Conservation (phyloP, 2,797 vertebrate species). For the Squalus acanthias region DNA sequence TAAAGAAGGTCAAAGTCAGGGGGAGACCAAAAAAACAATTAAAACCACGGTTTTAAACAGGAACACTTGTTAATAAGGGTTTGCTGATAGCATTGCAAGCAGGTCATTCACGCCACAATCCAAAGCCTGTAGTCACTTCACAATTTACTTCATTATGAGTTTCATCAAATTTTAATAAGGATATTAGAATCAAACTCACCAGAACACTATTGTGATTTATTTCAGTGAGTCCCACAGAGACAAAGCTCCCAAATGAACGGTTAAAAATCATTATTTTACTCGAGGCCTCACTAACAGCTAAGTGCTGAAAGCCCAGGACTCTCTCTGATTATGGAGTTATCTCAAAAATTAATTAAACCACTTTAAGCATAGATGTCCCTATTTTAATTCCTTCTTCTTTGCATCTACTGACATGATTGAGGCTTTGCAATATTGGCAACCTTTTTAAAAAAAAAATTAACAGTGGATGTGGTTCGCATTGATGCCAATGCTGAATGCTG, state of each 20-base stretch:
- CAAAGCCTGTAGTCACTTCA: conserved; percentile 20
- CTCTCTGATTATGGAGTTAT: not conserved
- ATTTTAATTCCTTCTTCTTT: not conserved
- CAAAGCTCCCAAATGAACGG: not conserved
- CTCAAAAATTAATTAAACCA: conserved; percentile 30
- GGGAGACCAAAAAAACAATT: not conserved
- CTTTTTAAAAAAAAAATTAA: not conserved
- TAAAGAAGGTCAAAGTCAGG: not conserved
- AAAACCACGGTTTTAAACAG: not conserved
- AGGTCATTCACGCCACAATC: not conserved
- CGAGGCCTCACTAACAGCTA: not conserved
- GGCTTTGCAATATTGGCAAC: not conserved
- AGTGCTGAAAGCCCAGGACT: not conserved
- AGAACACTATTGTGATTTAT: conserved; percentile 1
- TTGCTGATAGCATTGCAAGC: conserved; percentile 14
- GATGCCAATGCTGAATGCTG: not conserved
- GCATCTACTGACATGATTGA: not conserved
- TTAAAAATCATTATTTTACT: conserved; percentile 12
- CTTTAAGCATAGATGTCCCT: not conserved
- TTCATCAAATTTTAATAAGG: conserved; percentile 16
- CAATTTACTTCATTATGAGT: conserved; percentile 27
- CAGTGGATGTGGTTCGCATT: not conserved
- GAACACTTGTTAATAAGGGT: not conserved
- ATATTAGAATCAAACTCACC: conserved; percentile 18
- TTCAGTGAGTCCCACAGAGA: not conserved